Evolutionary conservation across 1,140 invertebrate genomes (phyloP), one percentile per base, ranked within the genome.

Genomic region (Zaprionus davidi): DNA sequence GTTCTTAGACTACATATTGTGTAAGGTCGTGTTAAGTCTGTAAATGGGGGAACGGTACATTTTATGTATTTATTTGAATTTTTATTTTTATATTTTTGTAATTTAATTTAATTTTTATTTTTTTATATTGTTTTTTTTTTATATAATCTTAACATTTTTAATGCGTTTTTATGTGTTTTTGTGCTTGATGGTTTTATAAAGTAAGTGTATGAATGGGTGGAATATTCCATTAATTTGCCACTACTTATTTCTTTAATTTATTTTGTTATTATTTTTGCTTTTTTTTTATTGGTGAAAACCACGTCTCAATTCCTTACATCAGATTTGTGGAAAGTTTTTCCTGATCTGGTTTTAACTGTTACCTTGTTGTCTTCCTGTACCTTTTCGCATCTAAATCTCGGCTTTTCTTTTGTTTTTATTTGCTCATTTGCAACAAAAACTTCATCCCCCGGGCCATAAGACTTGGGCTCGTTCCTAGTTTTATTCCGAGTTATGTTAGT

Each of bases 361-460:
- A 58, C 56, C 17, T 9, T 36, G 4, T 13, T 34, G 5, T 58
- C n/a, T 9, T 34, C 12, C n/a, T 58, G 12, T 7, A 58, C 7
- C 28, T 12, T 11, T 56, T 24, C 26, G 5, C 44, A 0, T 11
- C n/a, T 38, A 2, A 17, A 17, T 9, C 56, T 13, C 9, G 26
- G 31, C 17, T 58, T 55, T n/a, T 55, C 51, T 24, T 55, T 28
- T 6, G 24, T 55, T 55, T 28, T 55, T 22, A 55, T 55, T 28
- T 55, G 12, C 5, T 24, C 28, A n/a, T 55, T 55, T 1, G 51
- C 12, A 15, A 55, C 11, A 12, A 55, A 55, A 55, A 55, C 24
- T n/a, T 55, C 22, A 11, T 28, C 51, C 2, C 51, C 51, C 12
- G n/a, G n/a, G n/a, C n/a, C 1, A 28, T 55, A 55, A 28, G 9